These are phyloP conservation scores for Homalodisca vitripennis DNA, from an alignment of 1,140 invertebrate genomes.

Conservation along the genomic window DNA sequence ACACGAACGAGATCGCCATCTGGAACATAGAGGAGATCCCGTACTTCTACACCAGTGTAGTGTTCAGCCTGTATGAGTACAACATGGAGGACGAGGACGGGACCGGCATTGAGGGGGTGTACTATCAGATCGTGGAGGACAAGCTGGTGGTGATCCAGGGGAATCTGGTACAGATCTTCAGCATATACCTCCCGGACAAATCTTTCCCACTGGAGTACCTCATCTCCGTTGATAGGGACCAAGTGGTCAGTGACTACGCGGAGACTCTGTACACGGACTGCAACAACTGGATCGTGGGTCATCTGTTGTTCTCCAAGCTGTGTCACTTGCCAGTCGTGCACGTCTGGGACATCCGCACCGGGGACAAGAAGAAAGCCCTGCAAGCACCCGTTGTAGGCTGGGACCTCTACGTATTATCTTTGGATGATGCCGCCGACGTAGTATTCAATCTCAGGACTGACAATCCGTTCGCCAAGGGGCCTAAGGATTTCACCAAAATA, in stretches of 20 bases:
- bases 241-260: neutral
- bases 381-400: neutral
- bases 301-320: conserved; percentile 16
- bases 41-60: conserved; percentile 6
- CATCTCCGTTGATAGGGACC: conserved; percentile 3
- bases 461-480: neutral
- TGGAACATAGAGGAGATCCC: conserved; percentile 6
- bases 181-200: neutral
- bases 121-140: conserved; percentile 12
- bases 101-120: conserved; percentile 4
- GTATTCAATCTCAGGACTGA: conserved; percentile 12
- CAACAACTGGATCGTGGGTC: conserved; percentile 10
- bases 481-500: neutral
- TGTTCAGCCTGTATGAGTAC: conserved; percentile 11
- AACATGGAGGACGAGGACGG: conserved; percentile 20
- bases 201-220: neutral
- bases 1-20: conserved; percentile 4
- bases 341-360: conserved; percentile 1
- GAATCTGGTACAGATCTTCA: neutral
- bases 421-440: neutral
- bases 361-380: neutral
- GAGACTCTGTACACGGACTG: conserved; percentile 13
- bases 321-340: conserved; percentile 7
- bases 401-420: conserved; percentile 5
- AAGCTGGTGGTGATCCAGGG: conserved; percentile 18